Percentiles rank a stretch among this genome's conserved stretches.
Conservation (phyloP, 2,888 invertebrate genomes). For the Lamellibrachia satsuma region DNA sequence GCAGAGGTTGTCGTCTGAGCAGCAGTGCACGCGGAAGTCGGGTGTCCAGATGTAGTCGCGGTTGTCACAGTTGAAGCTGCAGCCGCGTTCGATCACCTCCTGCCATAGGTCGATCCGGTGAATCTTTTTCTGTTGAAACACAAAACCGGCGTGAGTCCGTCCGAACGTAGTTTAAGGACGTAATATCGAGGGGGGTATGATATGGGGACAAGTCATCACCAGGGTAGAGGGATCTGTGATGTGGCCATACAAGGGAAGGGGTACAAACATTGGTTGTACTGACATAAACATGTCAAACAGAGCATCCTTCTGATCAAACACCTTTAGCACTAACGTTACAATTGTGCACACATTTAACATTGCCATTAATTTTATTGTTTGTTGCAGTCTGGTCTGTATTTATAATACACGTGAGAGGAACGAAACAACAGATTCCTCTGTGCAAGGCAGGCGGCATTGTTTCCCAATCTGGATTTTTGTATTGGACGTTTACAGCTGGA, state of each 20-base stretch:
- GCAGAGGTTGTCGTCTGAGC: conserved; percentile 34
- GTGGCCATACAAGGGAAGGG: background rate
- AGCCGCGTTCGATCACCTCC: conserved; percentile 43
- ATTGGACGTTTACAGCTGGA: no score
- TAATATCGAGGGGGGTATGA: no score
- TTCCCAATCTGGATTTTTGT: no score
- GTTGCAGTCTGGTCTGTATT: background rate
- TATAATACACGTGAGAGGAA: background rate
- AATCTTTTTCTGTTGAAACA: conserved; percentile 37
- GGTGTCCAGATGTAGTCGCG: conserved; percentile 44
- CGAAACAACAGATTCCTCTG: no score
- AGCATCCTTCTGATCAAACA: background rate
- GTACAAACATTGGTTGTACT: background rate
- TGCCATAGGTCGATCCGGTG: conserved; percentile 39
- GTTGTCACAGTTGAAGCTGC: conserved; percentile 41
- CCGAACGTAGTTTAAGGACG: no score
- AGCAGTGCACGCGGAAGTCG: conserved; percentile 45
- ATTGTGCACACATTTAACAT: background rate
- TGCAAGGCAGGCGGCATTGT: no score
- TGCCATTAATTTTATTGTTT: background rate
- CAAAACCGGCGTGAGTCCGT: background rate
- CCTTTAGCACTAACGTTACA: background rate
- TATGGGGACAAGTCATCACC: no score
- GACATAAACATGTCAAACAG: background rate
- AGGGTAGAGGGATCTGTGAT: background rate